phyloP scores from a whole-genome alignment of 2,797 vertebrate genomes.

The Harpagifer antarcticus region DNA sequence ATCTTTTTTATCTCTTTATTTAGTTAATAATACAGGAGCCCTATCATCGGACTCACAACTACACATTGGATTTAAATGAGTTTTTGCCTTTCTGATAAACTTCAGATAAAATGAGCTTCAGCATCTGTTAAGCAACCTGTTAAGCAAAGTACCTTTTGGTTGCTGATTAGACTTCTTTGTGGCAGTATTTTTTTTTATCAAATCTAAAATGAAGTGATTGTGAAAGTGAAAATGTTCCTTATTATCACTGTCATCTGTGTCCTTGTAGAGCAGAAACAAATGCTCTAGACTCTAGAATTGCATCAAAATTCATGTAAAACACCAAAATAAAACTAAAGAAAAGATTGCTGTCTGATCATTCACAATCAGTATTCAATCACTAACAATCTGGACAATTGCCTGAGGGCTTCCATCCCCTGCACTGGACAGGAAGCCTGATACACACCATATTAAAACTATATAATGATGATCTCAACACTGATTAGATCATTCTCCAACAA shows the following conservation, averaged over 20 bases:
- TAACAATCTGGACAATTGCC: background rate
- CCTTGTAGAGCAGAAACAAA: background rate
- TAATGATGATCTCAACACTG: background rate
- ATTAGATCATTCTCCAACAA: background rate
- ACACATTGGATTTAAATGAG: background rate
- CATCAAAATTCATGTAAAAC: background rate
- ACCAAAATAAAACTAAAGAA: background rate
- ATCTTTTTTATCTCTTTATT: background rate
- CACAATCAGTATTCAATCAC: background rate
- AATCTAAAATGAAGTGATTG: background rate
- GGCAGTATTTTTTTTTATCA: background rate
- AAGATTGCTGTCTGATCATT: background rate
- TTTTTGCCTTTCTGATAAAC: background rate
- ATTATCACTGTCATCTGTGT: conserved; percentile 2
- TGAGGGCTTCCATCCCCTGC: too few species aligned
- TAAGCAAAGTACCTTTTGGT: background rate
- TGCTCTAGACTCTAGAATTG: background rate
- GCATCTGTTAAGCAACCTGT: background rate
- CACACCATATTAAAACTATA: background rate
- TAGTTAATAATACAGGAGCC: background rate
- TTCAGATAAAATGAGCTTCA: background rate
- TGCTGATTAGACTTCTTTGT: background rate
- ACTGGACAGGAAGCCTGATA: background rate
- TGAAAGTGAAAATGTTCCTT: background rate
- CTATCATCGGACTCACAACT: background rate